Base-by-base conservation (phyloP, 2,888 invertebrate genomes). In the Drosophila tripunctata region DNA sequence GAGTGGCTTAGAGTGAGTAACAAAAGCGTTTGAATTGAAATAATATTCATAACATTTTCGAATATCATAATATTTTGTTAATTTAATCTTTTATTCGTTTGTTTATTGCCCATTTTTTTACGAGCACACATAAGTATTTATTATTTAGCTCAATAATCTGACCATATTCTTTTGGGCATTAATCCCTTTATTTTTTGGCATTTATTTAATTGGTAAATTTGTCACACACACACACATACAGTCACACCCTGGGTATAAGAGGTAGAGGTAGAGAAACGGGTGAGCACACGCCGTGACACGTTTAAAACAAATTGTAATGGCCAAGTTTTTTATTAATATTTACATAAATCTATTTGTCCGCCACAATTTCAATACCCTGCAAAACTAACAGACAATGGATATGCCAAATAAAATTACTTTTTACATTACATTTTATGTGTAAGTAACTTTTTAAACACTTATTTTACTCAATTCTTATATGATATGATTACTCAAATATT, bases 181-280 rank as follows among this genome's bases (percentile, higher is more conserved):
- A 85, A 79, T 78, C 62, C 78, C 70, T 55, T 81, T 61, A 70
- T 67, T 62, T n/a, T 84, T 67, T 78, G 74, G 63, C 85, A 64
- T 84, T 84, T 78, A 79, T 79, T 82, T 85, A 79, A 79, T 79
- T 79, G 82, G 72, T 50, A 82, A 68, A 79, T 78, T 85, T 81
- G 63, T 71, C 75, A 75, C 68, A 71, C 63, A 50, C 55, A 45
- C 17, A 43, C 33, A 67, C 36, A 45, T 22, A 51, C 54, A 50
- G 22, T 30, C 45, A 38, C 40, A 58, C 31, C 35, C 56, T 7
- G 3, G 10, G 15, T 2, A 7, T n/a, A 17, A 35, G 33, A 12
- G 22, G 17, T 4, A 24, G 22, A 17, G 6, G 3, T 1, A 8
- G 24, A 15, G 27, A 41, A 5, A 31, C 27, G 4, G 24, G 8